Evolutionary conservation across 2,113 vertebrate species (phyloP).

Genomic region (Onychorhynchus coronatus): DNA sequence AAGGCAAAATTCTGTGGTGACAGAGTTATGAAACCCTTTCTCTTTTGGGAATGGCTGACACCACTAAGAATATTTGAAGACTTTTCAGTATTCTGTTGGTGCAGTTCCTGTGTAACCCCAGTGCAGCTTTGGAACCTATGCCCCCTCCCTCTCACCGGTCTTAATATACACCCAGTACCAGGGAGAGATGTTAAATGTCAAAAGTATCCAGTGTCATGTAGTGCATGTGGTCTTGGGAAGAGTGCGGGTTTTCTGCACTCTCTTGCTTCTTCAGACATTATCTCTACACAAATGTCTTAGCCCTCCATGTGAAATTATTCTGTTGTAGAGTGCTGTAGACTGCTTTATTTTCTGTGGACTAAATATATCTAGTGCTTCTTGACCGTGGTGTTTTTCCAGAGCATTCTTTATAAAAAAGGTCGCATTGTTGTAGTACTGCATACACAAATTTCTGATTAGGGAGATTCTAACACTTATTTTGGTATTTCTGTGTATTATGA

Average conservation of each 20-base stretch:
- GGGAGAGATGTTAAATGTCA: conserved; percentile 56
- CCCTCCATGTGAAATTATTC: background rate
- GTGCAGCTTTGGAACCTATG: accelerated
- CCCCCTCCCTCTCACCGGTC: background rate
- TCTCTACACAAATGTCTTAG: background rate
- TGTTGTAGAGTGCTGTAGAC: background rate
- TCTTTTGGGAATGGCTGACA: background rate
- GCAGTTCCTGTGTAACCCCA: background rate
- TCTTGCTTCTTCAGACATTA: background rate
- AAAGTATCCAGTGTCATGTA: conserved; percentile 26
- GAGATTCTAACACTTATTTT: background rate
- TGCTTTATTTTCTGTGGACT: background rate
- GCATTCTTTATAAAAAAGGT: background rate
- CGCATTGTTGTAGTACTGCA: background rate
- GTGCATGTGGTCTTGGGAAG: background rate
- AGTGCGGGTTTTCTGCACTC: background rate
- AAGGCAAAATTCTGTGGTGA: background rate
- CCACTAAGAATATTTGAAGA: background rate
- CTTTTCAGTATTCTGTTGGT: background rate
- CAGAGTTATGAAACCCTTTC: background rate
- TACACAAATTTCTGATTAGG: background rate
- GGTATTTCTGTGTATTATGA: background rate
- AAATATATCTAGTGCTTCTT: background rate
- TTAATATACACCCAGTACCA: background rate
- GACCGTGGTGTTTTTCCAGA: background rate